phyloP scores from a whole-genome alignment of 2,888 invertebrate species.

The Malthinus flaveolus region DNA sequence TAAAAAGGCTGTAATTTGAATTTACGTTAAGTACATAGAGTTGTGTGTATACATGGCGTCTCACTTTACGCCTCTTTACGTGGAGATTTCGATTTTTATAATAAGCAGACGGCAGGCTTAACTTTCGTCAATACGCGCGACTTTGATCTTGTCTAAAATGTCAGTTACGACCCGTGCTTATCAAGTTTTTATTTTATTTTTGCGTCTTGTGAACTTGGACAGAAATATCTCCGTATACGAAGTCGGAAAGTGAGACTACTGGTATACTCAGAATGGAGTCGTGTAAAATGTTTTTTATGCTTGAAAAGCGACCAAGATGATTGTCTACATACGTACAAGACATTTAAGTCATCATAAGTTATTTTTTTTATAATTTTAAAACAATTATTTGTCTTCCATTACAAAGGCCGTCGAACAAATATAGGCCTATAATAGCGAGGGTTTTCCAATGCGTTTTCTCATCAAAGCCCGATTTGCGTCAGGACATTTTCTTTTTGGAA shows the following conservation, averaged over 20 bases:
- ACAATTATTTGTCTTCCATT: slow-evolving; percentile 25
- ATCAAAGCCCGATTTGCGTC: too few species aligned
- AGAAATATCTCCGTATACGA: too few species aligned
- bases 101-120: too few species aligned
- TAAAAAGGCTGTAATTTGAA: not conserved
- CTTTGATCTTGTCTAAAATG: too few species aligned
- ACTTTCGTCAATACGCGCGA: too few species aligned
- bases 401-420: not conserved
- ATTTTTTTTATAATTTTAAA: slow-evolving; percentile 22
- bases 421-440: slow-evolving; percentile 12
- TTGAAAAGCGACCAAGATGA: slow-evolving; percentile 39
- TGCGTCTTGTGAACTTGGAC: too few species aligned
- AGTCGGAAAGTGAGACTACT: slow-evolving; percentile 6
- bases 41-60: not conserved
- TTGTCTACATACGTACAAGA: slow-evolving; percentile 43
- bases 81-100: too few species aligned
- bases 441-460: not conserved
- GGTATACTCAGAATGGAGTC: not conserved
- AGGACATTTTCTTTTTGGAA: not conserved
- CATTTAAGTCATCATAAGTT: slow-evolving; percentile 39
- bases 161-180: too few species aligned
- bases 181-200: too few species aligned
- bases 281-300: slow-evolving; percentile 15
- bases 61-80: slow-evolving; percentile 7
- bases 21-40: not conserved